Evolutionary conservation across 2,113 vertebrate genomes (phyloP), one percentile per base, ranked within the genome.

Genomic region (Eonycteris spelaea): DNA sequence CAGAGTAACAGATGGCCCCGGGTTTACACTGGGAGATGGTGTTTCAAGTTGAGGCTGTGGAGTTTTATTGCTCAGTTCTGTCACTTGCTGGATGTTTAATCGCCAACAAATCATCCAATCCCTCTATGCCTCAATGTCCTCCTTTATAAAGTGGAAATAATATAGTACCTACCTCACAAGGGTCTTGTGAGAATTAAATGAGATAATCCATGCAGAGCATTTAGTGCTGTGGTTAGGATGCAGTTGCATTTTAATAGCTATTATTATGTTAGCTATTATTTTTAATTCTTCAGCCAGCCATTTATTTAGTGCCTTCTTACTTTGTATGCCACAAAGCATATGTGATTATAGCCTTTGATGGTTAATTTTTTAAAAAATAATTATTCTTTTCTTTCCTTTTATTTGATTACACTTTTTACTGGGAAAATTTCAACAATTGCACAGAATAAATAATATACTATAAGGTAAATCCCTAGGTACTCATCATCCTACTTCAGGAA

Each of bases 361-460:
- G 53, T 51, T 51, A 51, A 51, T 51, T 51, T 51, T 51, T 51
- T 51, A 12, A 43, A 43, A 40, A 40, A 51, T 43, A 74, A 94
- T 95, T 91, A 96, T 51, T 35, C 57, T 80, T 83, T 71, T 67
- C 93, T 89, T 57, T 59, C n/a, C 74, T 82, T 85, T 87, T 38
- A 90, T 94, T 96, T 91, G 48, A 91, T 94, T 96, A 75, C 80
- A 77, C 80, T 85, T 96, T 96, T 86, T 96, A 91, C 97, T 85
- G 73, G 2, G 51, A 83, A 89, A 95, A 83, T 30, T 94, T 88
- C 38, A 91, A 85, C 88, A 84, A 55, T 26, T 24, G 51, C 82
- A 63, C 91, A 67, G 53, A 86, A 38, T 96, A 88, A 68, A 77
- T 78, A 73, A 53, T 63, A 70, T 5, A 51, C 78, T 55, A 2